Base-by-base conservation (phyloP, 1,140 invertebrate species). In the Pissodes strobi region DNA sequence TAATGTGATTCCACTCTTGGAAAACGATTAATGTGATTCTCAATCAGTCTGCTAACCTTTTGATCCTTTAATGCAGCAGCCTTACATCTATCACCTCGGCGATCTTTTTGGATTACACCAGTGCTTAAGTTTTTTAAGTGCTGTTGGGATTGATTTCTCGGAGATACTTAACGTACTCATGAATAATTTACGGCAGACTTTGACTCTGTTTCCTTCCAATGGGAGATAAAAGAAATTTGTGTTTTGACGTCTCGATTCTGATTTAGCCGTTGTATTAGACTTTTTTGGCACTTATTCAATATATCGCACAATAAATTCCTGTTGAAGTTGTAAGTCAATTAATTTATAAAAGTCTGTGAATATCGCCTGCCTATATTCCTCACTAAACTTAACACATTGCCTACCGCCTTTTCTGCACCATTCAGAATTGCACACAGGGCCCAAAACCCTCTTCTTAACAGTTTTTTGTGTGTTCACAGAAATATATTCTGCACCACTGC, bases 361-460 rank as follows among this genome's bases (percentile, higher is more conserved):
- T 27, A 27, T 27, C 9, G 9, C 3, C 9, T 27, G 25, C 25
- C 25, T 27, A 27, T 5, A 5, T 5, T 27, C 9, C 18, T 18
- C 19, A 22, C 15, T 22, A 27, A 27, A 27, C 25, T 27, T 27
- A 27, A 3, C 9, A 21, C 45, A 48, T 4, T n/a, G 8, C n/a
- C 45, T 48, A 43, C 45, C n/a, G 45, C 45, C 45, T 21, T 48
- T 48, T 48, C 19, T 48, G 19, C 45, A 48, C 45, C 45, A 48
- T n/a, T 48, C 45, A 19, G 2, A 9, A n/a, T 48, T 48, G 19
- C 45, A 48, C 2, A 4, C 21, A 9, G 45, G 4, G n/a, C 45
- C 45, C n/a, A 48, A n/a, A 9, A 2, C n/a, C 2, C 45, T 8
- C 19, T 19, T 17, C 5, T 21, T 48, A 17, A 48, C 45, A 17